These are phyloP conservation scores for Anolis carolinensis DNA, from an alignment of 2,113 vertebrate species.

Conservation along the genomic window DNA sequence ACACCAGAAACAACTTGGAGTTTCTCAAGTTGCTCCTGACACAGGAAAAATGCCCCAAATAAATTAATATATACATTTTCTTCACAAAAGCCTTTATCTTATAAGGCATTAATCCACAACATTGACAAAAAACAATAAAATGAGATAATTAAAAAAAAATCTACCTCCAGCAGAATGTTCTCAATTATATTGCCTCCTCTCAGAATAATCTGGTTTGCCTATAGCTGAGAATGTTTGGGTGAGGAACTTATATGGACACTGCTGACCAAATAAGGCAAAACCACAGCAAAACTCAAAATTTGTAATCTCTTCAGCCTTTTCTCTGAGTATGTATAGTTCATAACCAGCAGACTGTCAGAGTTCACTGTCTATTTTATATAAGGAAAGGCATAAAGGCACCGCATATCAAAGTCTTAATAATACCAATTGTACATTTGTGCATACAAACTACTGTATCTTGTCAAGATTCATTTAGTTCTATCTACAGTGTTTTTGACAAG, in stretches of 20 bases:
- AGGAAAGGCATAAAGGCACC: background rate
- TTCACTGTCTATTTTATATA: background rate
- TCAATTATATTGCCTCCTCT: background rate
- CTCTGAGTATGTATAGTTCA: background rate
- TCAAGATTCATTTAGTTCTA: slow-evolving; percentile 27
- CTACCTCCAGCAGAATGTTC: background rate
- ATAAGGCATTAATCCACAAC: background rate
- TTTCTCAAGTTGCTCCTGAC: too few species aligned
- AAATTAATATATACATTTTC: background rate
- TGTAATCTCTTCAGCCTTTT: background rate
- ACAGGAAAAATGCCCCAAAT: too few species aligned
- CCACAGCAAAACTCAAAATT: background rate
- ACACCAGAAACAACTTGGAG: too few species aligned
- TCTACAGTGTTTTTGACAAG: slow-evolving; percentile 47
- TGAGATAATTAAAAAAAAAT: background rate
- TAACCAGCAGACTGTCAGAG: background rate
- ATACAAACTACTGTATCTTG: slow-evolving; percentile 52
- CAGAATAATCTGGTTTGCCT: background rate
- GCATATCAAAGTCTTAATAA: slow-evolving; percentile 27
- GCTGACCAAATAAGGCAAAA: background rate
- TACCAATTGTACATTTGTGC: background rate
- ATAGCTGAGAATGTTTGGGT: background rate
- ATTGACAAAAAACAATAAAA: background rate
- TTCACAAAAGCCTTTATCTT: background rate
- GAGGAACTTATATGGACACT: background rate